Base-by-base conservation (phyloP, 2,888 invertebrate genomes). In the Acrobeloides nanus region DNA sequence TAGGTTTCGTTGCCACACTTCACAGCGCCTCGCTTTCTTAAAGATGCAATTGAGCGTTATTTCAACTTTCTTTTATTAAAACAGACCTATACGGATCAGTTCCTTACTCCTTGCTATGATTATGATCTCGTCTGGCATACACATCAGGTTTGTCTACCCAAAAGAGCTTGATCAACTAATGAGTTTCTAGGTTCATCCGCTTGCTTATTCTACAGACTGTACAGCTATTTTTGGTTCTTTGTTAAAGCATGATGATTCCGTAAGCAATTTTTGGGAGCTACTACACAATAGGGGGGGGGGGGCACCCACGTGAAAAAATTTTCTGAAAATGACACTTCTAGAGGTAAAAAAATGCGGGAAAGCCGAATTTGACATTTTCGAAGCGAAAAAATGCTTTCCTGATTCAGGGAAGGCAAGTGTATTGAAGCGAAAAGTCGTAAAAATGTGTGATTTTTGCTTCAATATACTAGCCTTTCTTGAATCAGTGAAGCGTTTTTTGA, bases 31-130 rank as follows among this genome's bases (percentile, higher is more conserved):
- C 68, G 68, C 46, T 78, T 78, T 59, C 63, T 78, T n/a, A 62
- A 70, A 34, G 71, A 69, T 42, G 76, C 76, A 25, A 65, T 76
- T 34, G 61, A 67, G 18, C 68, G 71, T 6, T 77, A 78, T 58
- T 68, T 73, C 55, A 74, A 74, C 59, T 76, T 75, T 57, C 59
- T 78, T 18, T 71, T 72, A 51, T 59, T 78, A 43, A 77, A 60
- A 33, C 70, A 74, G 47, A 73, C 73, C 29, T 75, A 78, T 59
- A 72, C 75, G 3, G 72, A 68, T 26, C 69, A 74, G 48, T 77
- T 77, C 57, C 62, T 79, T 26, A 77, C 78, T 17, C 78, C 78
- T 1, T 78, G 77, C 59, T 78, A 78, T 54, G 78, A 78, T 59
- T 77, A 76, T 53, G 78, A 78, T 57, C 61, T 78, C 24, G 61